These are phyloP conservation scores for Serinus canaria DNA, from an alignment of 2,113 vertebrate genomes.

Conservation along the genomic window DNA sequence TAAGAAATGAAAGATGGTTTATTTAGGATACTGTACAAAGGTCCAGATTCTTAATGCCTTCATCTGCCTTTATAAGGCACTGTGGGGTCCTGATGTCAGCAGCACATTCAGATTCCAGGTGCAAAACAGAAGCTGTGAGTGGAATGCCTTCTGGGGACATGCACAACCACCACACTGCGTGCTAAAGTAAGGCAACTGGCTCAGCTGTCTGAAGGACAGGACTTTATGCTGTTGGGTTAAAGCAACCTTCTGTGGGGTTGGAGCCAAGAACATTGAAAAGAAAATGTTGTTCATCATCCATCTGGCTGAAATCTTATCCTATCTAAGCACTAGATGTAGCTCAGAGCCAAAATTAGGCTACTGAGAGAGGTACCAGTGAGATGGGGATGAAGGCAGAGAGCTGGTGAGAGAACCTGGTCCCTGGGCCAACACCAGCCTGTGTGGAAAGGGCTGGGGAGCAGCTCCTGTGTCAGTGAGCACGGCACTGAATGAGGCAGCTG, in stretches of 20 bases:
- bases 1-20: not conserved
- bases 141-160: not conserved
- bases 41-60: not conserved
- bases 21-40: not conserved
- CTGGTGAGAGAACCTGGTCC: not conserved
- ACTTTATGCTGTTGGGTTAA: not conserved
- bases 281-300: conserved; percentile 27
- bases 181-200: not conserved
- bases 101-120: not conserved
- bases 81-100: not conserved
- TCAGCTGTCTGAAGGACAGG: not conserved
- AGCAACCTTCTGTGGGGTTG: not conserved
- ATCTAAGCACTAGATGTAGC: not conserved
- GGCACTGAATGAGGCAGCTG: not conserved
- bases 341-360: conserved; percentile 8
- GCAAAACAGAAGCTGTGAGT: not conserved
- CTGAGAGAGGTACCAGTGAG: not conserved
- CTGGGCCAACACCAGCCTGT: not conserved
- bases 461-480: not conserved
- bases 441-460: not conserved
- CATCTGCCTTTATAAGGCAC: not conserved
- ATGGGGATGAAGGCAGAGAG: not conserved
- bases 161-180: not conserved
- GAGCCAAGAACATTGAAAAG: conserved; percentile 12
- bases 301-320: conserved; percentile 28